These are phyloP conservation scores for Pongo pygmaeus DNA, from an alignment of 2,113 vertebrate species.

Conservation along the genomic window DNA sequence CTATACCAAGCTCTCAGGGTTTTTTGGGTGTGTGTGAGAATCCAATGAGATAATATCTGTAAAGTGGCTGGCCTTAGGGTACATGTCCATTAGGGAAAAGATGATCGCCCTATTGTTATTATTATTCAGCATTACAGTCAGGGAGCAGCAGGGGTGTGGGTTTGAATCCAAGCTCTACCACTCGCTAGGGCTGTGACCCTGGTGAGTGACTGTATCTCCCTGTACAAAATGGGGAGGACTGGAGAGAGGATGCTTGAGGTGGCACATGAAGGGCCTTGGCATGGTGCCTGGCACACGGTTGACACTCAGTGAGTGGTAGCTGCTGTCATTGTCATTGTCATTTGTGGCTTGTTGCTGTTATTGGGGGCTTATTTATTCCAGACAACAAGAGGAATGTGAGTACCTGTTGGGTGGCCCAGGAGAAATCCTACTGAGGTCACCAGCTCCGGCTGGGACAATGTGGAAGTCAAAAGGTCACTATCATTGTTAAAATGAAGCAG, in stretches of 20 bases:
- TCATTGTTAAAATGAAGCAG: not conserved
- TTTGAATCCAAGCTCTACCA: not conserved
- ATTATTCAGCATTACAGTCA: not conserved
- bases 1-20: not conserved
- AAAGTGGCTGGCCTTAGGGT: not conserved
- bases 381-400: not conserved
- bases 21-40: not conserved
- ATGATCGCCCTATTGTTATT: rapidly evolving
- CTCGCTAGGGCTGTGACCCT: not conserved
- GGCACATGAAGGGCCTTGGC: not conserved
- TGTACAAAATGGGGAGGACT: not conserved
- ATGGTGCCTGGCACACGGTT: not conserved
- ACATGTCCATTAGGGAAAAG: not conserved
- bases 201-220: rapidly evolving
- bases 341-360: not conserved
- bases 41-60: not conserved
- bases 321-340: not conserved
- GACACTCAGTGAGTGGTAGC: not conserved
- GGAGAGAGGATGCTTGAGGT: not conserved
- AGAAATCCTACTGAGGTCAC: not conserved
- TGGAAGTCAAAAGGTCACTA: not conserved
- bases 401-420: not conserved
- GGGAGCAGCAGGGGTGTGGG: not conserved
- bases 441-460: not conserved
- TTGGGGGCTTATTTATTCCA: not conserved